These are phyloP conservation scores for Chrysodeixis includens DNA, from an alignment of 2,888 invertebrate species.

Conservation along the genomic window DNA sequence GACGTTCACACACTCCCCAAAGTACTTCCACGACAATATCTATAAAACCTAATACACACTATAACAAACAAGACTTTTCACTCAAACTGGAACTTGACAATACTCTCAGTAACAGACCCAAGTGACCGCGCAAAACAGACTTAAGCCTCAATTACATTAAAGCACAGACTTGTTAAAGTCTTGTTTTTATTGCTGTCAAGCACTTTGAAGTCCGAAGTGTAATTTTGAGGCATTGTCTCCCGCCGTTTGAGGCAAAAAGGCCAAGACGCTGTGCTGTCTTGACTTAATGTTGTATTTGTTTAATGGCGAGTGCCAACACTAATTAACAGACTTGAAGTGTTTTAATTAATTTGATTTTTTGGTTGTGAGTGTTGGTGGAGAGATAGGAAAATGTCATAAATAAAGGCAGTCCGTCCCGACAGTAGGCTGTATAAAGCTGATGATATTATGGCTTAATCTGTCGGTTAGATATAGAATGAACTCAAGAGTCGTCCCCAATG, in stretches of 20 bases:
- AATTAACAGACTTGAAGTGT: not conserved
- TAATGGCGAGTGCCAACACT: not conserved
- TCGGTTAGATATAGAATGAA: no score
- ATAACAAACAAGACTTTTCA: not conserved
- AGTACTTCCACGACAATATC: not conserved
- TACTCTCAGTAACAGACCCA: not conserved
- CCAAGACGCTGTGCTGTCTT: not conserved
- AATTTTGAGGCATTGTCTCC: constrained; percentile 15
- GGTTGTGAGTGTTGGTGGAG: no score
- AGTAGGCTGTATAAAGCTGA: no score
- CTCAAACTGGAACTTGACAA: not conserved
- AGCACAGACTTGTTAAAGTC: constrained; percentile 13
- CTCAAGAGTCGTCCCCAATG: no score
- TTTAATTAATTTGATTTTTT: not conserved
- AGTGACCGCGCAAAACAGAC: constrained; percentile 18
- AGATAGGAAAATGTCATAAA: no score
- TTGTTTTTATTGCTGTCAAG: constrained; percentile 25
- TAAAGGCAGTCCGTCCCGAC: no score
- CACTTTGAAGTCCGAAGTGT: constrained; percentile 16
- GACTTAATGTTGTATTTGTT: not conserved
- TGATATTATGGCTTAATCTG: no score
- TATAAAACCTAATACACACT: not conserved
- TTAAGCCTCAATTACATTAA: constrained; percentile 37
- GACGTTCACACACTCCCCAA: not conserved
- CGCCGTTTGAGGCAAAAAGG: not conserved